Evolutionary conservation across 1,140 invertebrate species (phyloP).

Genomic region (Drosophila elegans): DNA sequence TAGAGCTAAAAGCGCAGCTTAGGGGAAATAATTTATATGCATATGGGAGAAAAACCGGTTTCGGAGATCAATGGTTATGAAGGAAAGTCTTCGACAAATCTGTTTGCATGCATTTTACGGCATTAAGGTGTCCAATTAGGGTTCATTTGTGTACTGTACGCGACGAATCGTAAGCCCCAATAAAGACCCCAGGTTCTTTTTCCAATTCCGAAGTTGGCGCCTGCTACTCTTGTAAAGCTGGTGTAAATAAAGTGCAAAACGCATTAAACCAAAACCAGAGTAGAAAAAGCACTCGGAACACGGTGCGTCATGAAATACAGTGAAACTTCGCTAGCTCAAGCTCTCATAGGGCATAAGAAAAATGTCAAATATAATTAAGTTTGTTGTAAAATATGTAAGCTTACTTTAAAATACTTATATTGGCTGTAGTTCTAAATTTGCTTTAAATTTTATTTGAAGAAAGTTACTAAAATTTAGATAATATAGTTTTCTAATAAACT

Average conservation of each 20-base stretch:
- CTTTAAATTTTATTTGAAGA: too few relatives aligned
- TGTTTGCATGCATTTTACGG: not conserved
- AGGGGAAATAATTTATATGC: slow-evolving; percentile 8
- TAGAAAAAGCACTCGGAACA: not conserved
- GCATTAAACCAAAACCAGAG: not conserved
- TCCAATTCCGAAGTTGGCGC: not conserved
- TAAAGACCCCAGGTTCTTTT: not conserved
- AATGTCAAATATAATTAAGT: too few relatives aligned
- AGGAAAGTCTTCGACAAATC: not conserved
- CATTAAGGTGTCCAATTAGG: slow-evolving; percentile 6
- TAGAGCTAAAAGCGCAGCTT: not conserved
- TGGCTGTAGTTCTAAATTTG: too few relatives aligned
- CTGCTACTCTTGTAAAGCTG: not conserved
- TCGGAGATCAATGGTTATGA: not conserved
- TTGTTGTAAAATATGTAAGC: too few relatives aligned
- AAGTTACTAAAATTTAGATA: too few relatives aligned
- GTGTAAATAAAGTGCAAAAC: slow-evolving; percentile 6
- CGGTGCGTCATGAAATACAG: not conserved
- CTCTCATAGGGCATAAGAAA: not conserved
- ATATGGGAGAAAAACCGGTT: not conserved
- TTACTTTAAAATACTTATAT: too few relatives aligned
- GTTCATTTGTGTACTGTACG: slow-evolving; percentile 3
- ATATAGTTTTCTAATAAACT: too few relatives aligned
- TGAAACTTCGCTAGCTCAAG: not conserved
- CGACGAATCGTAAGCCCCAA: not conserved